Base-by-base conservation (phyloP, 2,797 vertebrate genomes). In the Mus spretus region DNA sequence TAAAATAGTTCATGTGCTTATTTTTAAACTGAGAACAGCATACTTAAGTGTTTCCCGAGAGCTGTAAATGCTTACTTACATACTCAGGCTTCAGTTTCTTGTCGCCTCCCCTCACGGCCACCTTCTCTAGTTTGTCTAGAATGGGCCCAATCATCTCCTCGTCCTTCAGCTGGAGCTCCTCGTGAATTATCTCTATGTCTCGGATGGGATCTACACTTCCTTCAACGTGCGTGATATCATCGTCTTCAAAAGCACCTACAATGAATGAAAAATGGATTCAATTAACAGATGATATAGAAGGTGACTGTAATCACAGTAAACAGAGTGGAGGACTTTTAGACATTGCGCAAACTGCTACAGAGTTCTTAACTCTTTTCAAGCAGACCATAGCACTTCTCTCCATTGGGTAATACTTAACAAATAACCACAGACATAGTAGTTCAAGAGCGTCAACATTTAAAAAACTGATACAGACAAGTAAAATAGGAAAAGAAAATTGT, bases 201-300 rank as follows among this genome's bases (percentile, higher is more conserved):
- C 99, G 98, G 96, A 99, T 99, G 13, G 99, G 99, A 98, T 99
- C 99, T 20, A 99, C 99, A 5, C 99, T 99, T 93, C 99, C 99
- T 98, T 99, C 99, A 97, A 99, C 99, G 1, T 99, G 99, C 63
- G 99, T 99, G 86, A 99, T 99, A 97, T 99, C 99, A 98, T 99
- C 99, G 96, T 99, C 99, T 94, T 99, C 99, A 97, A 99, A 99
- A 1, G 99, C 99, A 97, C 99, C 99, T 99, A 96, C 94, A 98
- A 97, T 79, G 97, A 96, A 97, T 96, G 78, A 97, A 98, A 97
- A 97, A 96, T 84, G n/a, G 90, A 96, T 96, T 96, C 90, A 98
- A 78, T 20, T 91, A 96, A 97, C 82, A 95, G 17, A 75, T n/a
- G 40, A 97, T 93, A 91, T 10, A 85, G 50, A 94, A 14, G 47